Percentiles rank a stretch among this genome's conserved stretches.
Evolutionary conservation across 1,140 invertebrate genomes (phyloP).

Genomic region (Drosophila baimaii): DNA sequence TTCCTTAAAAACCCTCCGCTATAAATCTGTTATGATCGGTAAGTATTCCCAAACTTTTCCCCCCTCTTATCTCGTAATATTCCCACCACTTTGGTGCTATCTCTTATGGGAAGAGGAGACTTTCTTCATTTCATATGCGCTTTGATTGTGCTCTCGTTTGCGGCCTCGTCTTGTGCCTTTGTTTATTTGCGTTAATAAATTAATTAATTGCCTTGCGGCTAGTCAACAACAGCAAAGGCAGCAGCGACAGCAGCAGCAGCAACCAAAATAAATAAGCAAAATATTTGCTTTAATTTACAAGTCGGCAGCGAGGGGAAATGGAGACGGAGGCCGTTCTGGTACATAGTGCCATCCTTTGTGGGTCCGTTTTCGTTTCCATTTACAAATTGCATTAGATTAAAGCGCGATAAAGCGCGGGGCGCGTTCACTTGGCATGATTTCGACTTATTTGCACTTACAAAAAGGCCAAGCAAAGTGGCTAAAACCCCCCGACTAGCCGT

Average conservation of each 20-base stretch:
- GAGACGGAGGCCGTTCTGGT: constrained; percentile 1
- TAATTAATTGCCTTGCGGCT: constrained; percentile 78
- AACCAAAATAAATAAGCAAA: constrained; percentile 78
- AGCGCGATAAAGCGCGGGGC: constrained; percentile 72
- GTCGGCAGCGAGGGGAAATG: neutral
- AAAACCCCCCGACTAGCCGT: constrained; percentile 8
- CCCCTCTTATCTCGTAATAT: neutral
- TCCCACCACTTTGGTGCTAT: neutral
- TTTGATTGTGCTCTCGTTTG: constrained; percentile 61
- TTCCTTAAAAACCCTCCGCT: neutral
- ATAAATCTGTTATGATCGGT: neutral
- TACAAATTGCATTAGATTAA: constrained; percentile 83
- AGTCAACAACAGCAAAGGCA: constrained; percentile 62
- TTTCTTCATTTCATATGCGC: constrained; percentile 63
- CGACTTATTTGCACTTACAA: constrained; percentile 82
- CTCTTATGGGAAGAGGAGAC: constrained; percentile 4
- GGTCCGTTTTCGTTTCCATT: constrained; percentile 59
- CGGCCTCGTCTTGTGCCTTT: constrained; percentile 41
- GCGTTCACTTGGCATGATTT: constrained; percentile 81
- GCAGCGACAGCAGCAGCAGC: constrained; percentile 20
- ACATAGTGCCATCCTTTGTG: constrained; percentile 37
- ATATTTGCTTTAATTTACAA: constrained; percentile 81
- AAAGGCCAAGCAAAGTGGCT: constrained; percentile 64
- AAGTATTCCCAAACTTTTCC: neutral
- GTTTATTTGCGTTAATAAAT: constrained; percentile 77